Percentiles rank a stretch among this genome's conserved stretches.
Conservation (phyloP, 2,797 vertebrate genomes). For the Muraenolepis orangiensis region DNA sequence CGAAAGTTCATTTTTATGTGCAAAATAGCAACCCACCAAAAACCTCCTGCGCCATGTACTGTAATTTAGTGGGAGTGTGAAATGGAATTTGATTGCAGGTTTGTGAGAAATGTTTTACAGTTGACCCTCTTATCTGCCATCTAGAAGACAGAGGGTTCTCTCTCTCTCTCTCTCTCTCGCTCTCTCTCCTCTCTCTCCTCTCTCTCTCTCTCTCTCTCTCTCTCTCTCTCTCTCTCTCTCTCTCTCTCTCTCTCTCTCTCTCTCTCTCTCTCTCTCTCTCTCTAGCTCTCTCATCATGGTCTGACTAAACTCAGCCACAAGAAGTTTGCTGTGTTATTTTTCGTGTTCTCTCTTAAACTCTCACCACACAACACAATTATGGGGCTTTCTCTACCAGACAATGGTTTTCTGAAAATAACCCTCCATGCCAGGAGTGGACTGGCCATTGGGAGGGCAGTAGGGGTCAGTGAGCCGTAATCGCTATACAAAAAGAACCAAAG, state of each 20-base stretch:
- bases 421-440: not conserved
- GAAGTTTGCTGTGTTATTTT: constrained; percentile 33
- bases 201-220: constrained; percentile 37
- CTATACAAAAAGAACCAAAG: no score
- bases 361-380: constrained; percentile 48
- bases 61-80: constrained; percentile 51
- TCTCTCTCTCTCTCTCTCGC: constrained; percentile 42
- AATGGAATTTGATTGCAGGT: constrained; percentile 55
- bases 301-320: constrained; percentile 36
- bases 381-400: constrained; percentile 13
- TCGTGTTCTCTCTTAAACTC: constrained; percentile 36
- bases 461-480: no score
- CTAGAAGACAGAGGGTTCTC: constrained; percentile 30
- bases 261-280: constrained; percentile 37
- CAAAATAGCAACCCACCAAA: constrained; percentile 26
- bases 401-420: constrained; percentile 41
- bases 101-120: constrained; percentile 39
- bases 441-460: no score
- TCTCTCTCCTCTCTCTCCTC: no score
- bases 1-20: not conserved
- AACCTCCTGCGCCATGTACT: constrained; percentile 13
- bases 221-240: constrained; percentile 39
- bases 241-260: constrained; percentile 36
- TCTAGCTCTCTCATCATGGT: constrained; percentile 39
- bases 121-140: constrained; percentile 45